Conservation (phyloP, 2,888 invertebrate species). For the Cephus spinipes region DNA sequence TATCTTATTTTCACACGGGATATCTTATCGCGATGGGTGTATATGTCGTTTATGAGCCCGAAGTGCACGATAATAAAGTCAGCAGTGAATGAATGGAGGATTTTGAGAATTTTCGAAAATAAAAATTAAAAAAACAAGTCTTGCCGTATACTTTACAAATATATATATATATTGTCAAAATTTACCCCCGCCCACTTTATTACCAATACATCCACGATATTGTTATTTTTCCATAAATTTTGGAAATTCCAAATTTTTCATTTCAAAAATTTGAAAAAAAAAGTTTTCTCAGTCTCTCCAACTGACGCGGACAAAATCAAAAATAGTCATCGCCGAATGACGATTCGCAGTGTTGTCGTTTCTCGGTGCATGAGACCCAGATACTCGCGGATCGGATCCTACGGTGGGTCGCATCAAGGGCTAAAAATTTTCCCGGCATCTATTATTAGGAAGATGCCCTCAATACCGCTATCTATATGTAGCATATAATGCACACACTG, state of each 20-base stretch:
- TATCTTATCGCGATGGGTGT: conserved; percentile 35
- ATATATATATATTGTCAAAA: too few species aligned
- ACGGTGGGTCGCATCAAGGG: conserved; percentile 60
- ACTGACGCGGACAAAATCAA: neutral
- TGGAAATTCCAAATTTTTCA: neutral
- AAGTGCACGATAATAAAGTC: neutral
- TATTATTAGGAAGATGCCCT: conserved; percentile 65
- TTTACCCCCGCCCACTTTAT: too few species aligned
- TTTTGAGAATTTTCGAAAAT: neutral
- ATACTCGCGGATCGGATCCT: conserved; percentile 42
- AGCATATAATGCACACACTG: conserved; percentile 33
- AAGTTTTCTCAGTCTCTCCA: accelerated
- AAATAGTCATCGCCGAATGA: neutral
- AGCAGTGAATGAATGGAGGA: neutral
- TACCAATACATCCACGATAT: too few species aligned
- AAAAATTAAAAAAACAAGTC: neutral
- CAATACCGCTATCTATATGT: conserved; percentile 63
- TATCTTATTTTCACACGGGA: conserved; percentile 49
- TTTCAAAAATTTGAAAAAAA: neutral
- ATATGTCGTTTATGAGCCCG: neutral
- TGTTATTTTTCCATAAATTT: too few species aligned
- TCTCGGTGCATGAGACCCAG: conserved; percentile 34
- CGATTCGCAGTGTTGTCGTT: conserved; percentile 8
- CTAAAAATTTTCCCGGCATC: conserved; percentile 63
- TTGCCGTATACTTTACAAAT: too few species aligned